These are phyloP conservation scores for Polyergus mexicanus DNA, from an alignment of 1,140 invertebrate species.

Conservation along the genomic window DNA sequence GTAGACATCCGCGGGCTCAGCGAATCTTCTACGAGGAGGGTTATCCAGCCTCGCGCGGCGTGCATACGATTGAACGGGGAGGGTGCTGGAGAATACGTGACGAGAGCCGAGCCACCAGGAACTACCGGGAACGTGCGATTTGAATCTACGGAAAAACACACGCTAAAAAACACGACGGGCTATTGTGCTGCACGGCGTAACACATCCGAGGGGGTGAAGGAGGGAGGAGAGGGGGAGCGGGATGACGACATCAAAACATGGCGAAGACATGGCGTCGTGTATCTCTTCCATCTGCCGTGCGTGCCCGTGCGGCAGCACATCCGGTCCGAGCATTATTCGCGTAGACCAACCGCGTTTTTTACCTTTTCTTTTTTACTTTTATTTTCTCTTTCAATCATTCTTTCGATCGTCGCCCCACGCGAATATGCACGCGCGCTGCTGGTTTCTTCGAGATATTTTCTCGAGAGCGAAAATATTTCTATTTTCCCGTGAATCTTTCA, in stretches of 20 bases:
- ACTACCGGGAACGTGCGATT: constrained; percentile 65
- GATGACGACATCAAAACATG: constrained; percentile 85
- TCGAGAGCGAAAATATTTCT: no score
- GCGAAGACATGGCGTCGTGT: constrained; percentile 84
- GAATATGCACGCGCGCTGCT: no score
- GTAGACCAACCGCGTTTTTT: constrained; percentile 30
- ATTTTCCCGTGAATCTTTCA: no score
- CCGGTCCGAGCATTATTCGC: not conserved
- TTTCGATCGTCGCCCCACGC: no score
- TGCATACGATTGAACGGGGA: constrained; percentile 34
- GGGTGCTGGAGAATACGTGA: constrained; percentile 49
- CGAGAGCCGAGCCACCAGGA: constrained; percentile 47
- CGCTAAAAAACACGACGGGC: constrained; percentile 70
- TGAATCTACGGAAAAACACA: constrained; percentile 76
- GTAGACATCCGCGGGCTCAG: constrained; percentile 65
- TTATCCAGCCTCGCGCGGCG: constrained; percentile 29
- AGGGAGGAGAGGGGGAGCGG: constrained; percentile 71
- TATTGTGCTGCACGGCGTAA: constrained; percentile 65
- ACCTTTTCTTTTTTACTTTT: not conserved
- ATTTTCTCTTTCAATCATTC: no score
- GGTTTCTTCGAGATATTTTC: no score
- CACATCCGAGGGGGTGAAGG: constrained; percentile 44
- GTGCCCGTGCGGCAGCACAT: constrained; percentile 56
- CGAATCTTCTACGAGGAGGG: constrained; percentile 43
- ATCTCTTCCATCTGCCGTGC: constrained; percentile 75